Evolutionary conservation across 2,888 invertebrate species (phyloP), one percentile per base, ranked within the genome.

Genomic region (Dromius quadrimaculatus): DNA sequence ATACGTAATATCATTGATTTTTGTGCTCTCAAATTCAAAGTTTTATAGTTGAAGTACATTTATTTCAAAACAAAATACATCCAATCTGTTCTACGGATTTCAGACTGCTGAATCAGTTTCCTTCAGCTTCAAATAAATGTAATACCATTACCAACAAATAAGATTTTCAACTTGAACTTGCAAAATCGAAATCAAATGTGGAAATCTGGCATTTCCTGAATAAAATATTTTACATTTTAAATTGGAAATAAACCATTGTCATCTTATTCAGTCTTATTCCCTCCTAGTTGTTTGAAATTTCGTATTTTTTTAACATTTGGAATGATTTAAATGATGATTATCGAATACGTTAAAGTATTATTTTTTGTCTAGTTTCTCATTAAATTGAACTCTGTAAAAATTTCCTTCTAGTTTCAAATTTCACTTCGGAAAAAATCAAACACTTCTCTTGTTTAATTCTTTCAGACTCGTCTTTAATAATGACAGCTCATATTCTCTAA

Each of bases 41-140:
- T 41, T 41, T 15, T 15, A 17, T 2, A 41, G 15, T 41, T 3
- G 11, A 38, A 41, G 15, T 41, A 41, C 41, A 50, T 23, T 23
- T 50, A 45, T 28, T 50, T 50, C 11, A 50, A 50, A 50, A 50
- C 50, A 50, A 50, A 50, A 50, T 50, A 50, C 50, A 22, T 50
- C 9, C 50, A 50, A 23, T 23, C 50, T 50, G 13, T 23, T 6
- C 13, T 11, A 1, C 8, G 23, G 50, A 50, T 28, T 23, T 23
- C 13, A 41, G 6, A 13, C 23, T 6, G 50, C 50, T 54, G 50
- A 54, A 23, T 54, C 50, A 32, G 50, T 32, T 54, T 28, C 17
- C 28, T 54, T 54, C 28, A 28, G 28, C 4, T 28, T 54, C 11
- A 54, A 54, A 54, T 54, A 28, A 54, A 54, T 54, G 50, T 54